Base-by-base conservation (phyloP, 2,888 invertebrate species). In the Automeris io region DNA sequence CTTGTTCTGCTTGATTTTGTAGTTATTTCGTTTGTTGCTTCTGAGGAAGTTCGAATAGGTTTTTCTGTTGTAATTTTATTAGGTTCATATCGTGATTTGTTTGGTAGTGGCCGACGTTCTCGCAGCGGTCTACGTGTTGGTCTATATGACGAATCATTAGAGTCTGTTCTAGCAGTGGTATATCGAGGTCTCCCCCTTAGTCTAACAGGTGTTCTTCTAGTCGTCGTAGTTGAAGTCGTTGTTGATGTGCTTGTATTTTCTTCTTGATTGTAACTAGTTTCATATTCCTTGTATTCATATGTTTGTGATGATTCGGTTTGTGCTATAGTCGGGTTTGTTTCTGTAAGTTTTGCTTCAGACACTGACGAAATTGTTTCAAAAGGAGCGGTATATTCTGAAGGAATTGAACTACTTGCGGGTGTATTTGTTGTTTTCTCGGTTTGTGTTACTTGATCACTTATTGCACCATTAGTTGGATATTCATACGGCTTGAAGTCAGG, bases 71-170 rank as follows among this genome's bases (percentile, higher is more conserved):
- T 73, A 18, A 79, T 73, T 61, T 68, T 80, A 43, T 81, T 83
- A 23, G 75, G 67, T 64, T 85, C 87, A 48, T 74, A 81, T 47
- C 61, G 67, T 22, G 70, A 47, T 54, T 74, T 73, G 3, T 62
- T 46, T 3, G 80, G 70, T 37, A 74, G 44, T 8, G 88, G 90
- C 51, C 79, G 83, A 39, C 89, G 80, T 47, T 89, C 88, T 46
- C 90, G 81, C 25, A 81, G 56, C 23, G 89, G 83, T 19, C 85
- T 87, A 34, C 89, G 77, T 9, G 89, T 88, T 2, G 75, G 59
- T 45, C 75, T 82, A 13, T 80, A 70, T 21, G 70, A 72, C 33
- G 74, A 71, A 58, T 88, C 82, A 40, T 67, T 65, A n/a, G 75
- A 73, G 40, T 85, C 78, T 47, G 74, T 45, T 58, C 70, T 75